Evolutionary conservation across 2,113 vertebrate genomes (phyloP).

Genomic region (Mormyrus iriodes): DNA sequence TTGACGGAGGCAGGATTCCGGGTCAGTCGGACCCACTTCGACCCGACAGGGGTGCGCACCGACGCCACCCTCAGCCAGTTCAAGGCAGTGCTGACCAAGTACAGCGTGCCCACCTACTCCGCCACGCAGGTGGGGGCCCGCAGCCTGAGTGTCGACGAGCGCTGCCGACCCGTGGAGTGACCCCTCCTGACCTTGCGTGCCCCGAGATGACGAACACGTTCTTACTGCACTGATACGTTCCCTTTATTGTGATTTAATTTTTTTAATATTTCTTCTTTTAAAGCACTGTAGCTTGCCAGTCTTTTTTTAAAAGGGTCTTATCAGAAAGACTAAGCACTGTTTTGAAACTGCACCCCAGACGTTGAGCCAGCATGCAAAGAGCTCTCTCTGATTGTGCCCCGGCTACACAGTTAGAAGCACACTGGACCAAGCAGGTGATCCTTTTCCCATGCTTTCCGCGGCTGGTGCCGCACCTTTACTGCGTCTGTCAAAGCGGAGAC

Average conservation of each 20-base stretch:
- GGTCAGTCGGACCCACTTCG: slow-evolving; percentile 92
- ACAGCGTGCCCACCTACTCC: slow-evolving; percentile 76
- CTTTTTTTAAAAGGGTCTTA: neutral
- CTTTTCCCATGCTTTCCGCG: neutral
- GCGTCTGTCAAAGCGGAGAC: neutral
- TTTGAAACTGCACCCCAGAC: neutral
- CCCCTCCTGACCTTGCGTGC: neutral
- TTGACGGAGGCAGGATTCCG: slow-evolving; percentile 85
- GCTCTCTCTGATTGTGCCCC: neutral
- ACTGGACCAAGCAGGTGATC: neutral
- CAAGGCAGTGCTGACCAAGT: slow-evolving; percentile 79
- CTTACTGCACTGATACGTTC: slow-evolving; percentile 21
- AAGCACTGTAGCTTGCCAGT: neutral
- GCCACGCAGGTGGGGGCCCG: slow-evolving; percentile 49
- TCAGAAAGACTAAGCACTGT: neutral
- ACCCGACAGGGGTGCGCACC: slow-evolving; percentile 89
- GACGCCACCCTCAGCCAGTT: slow-evolving; percentile 78
- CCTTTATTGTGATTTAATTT: slow-evolving; percentile 2
- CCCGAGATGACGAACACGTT: neutral
- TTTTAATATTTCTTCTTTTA: neutral
- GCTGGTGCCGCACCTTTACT: neutral
- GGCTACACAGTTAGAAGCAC: neutral
- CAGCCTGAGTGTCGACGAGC: slow-evolving; percentile 40
- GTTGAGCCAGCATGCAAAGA: neutral
- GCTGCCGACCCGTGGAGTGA: slow-evolving; percentile 31